Conservation (phyloP, 2,797 vertebrate species). For the Arrhamphus sclerolepis region DNA sequence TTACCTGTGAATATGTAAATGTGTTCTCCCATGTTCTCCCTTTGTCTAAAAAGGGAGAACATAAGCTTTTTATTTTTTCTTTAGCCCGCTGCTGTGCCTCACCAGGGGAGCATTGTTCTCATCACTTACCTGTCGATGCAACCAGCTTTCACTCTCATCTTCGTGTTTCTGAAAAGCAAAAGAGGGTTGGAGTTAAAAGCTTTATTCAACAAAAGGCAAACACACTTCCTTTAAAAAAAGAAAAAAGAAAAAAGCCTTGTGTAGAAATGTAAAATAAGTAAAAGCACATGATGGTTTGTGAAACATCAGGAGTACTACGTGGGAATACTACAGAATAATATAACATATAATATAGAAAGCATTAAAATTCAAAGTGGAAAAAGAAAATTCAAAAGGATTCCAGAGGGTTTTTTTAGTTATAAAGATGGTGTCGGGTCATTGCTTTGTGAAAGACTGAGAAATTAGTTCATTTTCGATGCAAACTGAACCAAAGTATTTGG, state of each 20-base stretch:
- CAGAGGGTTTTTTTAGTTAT: too few relatives aligned
- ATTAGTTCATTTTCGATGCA: too few relatives aligned
- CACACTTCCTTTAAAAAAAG: background rate
- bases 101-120: conserved; percentile 1
- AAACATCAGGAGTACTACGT: too few relatives aligned
- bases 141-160: conserved; percentile 95
- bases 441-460: too few relatives aligned
- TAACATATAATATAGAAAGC: too few relatives aligned
- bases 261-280: background rate
- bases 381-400: too few relatives aligned
- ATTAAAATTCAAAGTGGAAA: too few relatives aligned
- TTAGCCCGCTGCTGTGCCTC: background rate
- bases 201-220: background rate
- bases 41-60: conserved; percentile 7
- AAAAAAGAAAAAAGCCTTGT: background rate
- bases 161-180: conserved; percentile 92
- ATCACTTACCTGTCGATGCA: conserved; percentile 92
- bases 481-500: too few relatives aligned
- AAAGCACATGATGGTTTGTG: background rate
- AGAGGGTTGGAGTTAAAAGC: background rate
- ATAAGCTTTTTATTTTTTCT: background rate
- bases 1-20: too few relatives aligned
- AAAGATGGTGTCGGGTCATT: too few relatives aligned
- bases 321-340: too few relatives aligned
- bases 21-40: too few relatives aligned